Base-by-base conservation (phyloP, 2,113 vertebrate genomes). In the Macroglossus sobrinus region DNA sequence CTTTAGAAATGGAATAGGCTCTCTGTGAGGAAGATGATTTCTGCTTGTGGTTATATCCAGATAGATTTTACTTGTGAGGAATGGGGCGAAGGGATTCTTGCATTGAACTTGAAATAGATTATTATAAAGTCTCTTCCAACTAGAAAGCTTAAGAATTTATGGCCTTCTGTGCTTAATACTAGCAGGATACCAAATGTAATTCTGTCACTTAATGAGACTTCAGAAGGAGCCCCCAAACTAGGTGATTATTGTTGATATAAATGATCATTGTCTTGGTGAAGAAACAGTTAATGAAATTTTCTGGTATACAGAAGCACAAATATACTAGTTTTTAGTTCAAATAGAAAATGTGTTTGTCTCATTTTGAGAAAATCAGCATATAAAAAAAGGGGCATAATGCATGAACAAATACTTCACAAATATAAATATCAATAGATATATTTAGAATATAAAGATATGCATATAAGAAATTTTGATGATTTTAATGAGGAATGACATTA, bases 1-100 rank as follows among this genome's bases (percentile, higher is more conserved):
- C 85, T 91, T 91, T 28, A 40, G 80, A 95, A 85, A 88, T 82
- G 55, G 84, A 72, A 92, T 57, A n/a, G 55, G 30, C 35, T 93
- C 9, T 50, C 35, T 30, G 3, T 33, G 80, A 92, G 87, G 57
- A 94, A 94, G 57, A 88, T 33, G 35, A 69, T 91, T 96, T 95
- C 84, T 97, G 72, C 19, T 43, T 24, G 38, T 91, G 53, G n/a
- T 91, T 82, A 4, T 79, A 45, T 45, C 45, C 28, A 91, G 64
- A 57, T 11, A 71, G 50, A 90, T 79, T 74, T 96, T 74, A 71
- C 33, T 30, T 75, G 14, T 81, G 53, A 94, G 57, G 40, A 85
- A 50, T 59, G 24, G 26, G 14, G 33, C 47, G 19, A 15, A 81
- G 13, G 57, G 40, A 55, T 84, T 85, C 38, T 85, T 74, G 6